Evolutionary conservation across 2,113 vertebrate genomes (phyloP).

Genomic region (Ceyx cyanopectus): DNA sequence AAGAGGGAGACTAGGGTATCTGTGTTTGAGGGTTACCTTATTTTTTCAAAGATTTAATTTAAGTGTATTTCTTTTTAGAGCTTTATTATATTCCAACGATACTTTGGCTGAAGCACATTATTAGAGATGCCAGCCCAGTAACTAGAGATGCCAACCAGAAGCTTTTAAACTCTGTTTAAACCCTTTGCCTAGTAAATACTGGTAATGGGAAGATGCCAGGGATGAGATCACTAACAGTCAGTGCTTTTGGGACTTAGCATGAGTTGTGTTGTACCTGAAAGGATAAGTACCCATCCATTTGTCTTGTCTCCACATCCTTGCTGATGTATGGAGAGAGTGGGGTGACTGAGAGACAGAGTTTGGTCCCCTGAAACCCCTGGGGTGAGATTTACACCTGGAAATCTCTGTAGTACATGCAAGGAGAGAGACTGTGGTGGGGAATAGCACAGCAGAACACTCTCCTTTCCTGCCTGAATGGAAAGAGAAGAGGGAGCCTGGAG

Average conservation of each 20-base stretch:
- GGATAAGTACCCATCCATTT: not conserved
- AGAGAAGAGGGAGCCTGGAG: not conserved
- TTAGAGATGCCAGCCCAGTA: not conserved
- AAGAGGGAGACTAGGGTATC: not conserved
- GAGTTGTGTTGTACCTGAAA: not conserved
- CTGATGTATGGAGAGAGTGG: not conserved
- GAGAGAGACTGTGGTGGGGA: not conserved
- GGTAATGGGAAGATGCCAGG: not conserved
- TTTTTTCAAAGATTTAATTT: not conserved
- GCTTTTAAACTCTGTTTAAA: not conserved
- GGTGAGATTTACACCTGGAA: not conserved
- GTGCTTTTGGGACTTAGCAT: not conserved
- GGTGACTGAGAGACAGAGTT: not conserved
- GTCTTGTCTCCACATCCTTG: not conserved
- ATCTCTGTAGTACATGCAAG: accelerated
- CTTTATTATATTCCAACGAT: not conserved
- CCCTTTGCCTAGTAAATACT: not conserved
- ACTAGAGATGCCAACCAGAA: not conserved
- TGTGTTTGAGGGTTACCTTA: not conserved
- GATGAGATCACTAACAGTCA: not conserved
- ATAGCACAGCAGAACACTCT: accelerated
- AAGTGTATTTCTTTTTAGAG: not conserved
- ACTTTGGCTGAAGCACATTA: not conserved
- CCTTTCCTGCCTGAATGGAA: not conserved
- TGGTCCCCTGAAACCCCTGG: too few species aligned